Evolutionary conservation across 1,140 invertebrate genomes (phyloP).

Genomic region (Bombus confusus): DNA sequence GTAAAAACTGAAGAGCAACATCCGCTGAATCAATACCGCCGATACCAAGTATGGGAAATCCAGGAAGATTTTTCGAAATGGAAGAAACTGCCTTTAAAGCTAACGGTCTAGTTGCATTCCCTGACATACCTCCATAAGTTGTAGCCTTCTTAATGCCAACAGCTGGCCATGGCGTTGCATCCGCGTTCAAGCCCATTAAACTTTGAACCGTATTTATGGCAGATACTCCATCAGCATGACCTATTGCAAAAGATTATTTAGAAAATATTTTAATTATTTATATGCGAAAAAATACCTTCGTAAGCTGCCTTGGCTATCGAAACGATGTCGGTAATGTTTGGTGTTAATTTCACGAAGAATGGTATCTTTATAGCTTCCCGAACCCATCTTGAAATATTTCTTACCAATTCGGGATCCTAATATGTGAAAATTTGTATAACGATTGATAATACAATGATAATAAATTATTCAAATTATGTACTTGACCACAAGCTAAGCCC

Average conservation of each 20-base stretch:
- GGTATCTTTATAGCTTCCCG: constrained; percentile 93
- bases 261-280: constrained; percentile 6
- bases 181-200: constrained; percentile 92
- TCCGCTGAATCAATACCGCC: constrained; percentile 99
- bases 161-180: constrained; percentile 94
- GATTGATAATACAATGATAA: background rate
- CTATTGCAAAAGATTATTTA: constrained; percentile 77
- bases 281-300: constrained; percentile 85
- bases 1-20: constrained; percentile 94
- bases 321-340: constrained; percentile 97
- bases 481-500: constrained; percentile 98
- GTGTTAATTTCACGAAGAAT: constrained; percentile 99
- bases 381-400: constrained; percentile 96
- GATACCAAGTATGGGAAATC: constrained; percentile 96
- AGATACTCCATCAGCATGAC: constrained; percentile 96
- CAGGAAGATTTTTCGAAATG: constrained; percentile 91
- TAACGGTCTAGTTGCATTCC: constrained; percentile 97
- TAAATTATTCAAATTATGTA: constrained; percentile 73
- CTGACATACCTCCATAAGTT: constrained; percentile 98
- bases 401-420: constrained; percentile 92
- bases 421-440: constrained; percentile 43
- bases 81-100: constrained; percentile 94
- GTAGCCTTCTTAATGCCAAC: constrained; percentile 92
- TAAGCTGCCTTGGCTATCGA: constrained; percentile 94
- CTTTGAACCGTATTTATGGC: constrained; percentile 98